Evolutionary conservation across 64 coral and sea anemone genomes (phyloP).

Genomic region (Porites lutea): DNA sequence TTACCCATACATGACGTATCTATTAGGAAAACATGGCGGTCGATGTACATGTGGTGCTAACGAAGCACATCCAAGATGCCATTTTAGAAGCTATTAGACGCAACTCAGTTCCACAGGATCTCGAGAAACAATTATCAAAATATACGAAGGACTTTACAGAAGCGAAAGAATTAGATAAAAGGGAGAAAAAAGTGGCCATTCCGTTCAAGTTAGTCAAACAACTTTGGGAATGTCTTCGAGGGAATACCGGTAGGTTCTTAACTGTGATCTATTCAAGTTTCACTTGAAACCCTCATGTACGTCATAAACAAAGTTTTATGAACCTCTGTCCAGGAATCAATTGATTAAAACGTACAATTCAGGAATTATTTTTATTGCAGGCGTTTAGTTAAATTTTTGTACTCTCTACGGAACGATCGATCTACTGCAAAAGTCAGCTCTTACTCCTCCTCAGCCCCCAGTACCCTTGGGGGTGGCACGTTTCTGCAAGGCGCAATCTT

Average conservation of each 20-base stretch:
- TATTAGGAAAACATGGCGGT: slow-evolving; percentile 6
- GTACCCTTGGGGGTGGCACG: too few relatives aligned
- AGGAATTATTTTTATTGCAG: too few relatives aligned
- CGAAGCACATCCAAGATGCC: slow-evolving; percentile 34
- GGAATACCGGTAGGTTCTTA: not conserved
- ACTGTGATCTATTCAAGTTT: too few relatives aligned
- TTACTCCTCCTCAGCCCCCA: too few relatives aligned
- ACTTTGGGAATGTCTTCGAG: slow-evolving; percentile 46
- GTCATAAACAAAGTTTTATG: not conserved
- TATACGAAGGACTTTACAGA: not conserved
- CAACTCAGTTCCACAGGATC: not conserved
- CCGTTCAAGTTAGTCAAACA: slow-evolving; percentile 67
- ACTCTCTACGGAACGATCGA: too few relatives aligned
- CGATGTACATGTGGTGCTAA: slow-evolving; percentile 38
- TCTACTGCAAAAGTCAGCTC: too few relatives aligned
- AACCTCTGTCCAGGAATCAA: too few relatives aligned
- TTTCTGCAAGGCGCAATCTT: too few relatives aligned
- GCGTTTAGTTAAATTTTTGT: too few relatives aligned
- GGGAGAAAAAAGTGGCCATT: not conserved
- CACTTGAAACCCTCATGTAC: too few relatives aligned
- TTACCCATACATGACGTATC: not conserved
- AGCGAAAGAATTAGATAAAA: not conserved
- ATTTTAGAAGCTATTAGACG: slow-evolving; percentile 28
- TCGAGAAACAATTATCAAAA: slow-evolving; percentile 17
- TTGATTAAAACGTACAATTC: too few relatives aligned